Evolutionary conservation across 2,888 invertebrate genomes (phyloP).

Genomic region (Xestia xanthographa): DNA sequence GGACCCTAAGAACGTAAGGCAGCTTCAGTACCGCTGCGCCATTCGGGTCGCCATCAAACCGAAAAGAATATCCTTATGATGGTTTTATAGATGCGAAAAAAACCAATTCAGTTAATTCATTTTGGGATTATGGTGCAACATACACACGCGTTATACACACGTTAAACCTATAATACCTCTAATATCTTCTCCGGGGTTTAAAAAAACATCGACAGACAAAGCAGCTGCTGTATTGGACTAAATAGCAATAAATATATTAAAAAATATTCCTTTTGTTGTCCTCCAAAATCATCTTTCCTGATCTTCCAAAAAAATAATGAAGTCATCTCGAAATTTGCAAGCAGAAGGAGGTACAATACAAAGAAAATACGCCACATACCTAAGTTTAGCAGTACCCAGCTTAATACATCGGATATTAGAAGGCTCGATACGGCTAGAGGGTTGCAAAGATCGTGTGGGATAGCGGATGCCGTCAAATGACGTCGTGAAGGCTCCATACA

Average conservation of each 20-base stretch:
- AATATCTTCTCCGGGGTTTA: neutral
- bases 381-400: constrained; percentile 13
- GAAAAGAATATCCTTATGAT: neutral
- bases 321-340: neutral
- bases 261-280: neutral
- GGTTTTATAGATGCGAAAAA: neutral
- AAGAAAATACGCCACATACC: constrained; percentile 28
- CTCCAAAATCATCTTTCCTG: neutral
- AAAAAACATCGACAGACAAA: neutral
- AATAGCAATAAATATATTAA: neutral
- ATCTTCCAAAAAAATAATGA: neutral
- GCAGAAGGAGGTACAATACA: neutral
- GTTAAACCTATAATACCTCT: neutral
- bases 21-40: too few species aligned
- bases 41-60: too few species aligned
- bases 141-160: neutral
- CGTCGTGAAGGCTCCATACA: constrained; percentile 56
- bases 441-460: constrained; percentile 58
- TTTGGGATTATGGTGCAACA: neutral
- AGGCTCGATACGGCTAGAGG: constrained; percentile 47
- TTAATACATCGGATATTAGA: constrained; percentile 64
- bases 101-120: neutral
- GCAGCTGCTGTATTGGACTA: neutral
- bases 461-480: constrained; percentile 60
- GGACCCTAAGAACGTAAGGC: too few species aligned